Percentiles rank a stretch among this genome's conserved stretches.
phyloP scores from a whole-genome alignment of 1,140 invertebrate genomes.

The Bombus picipes region DNA sequence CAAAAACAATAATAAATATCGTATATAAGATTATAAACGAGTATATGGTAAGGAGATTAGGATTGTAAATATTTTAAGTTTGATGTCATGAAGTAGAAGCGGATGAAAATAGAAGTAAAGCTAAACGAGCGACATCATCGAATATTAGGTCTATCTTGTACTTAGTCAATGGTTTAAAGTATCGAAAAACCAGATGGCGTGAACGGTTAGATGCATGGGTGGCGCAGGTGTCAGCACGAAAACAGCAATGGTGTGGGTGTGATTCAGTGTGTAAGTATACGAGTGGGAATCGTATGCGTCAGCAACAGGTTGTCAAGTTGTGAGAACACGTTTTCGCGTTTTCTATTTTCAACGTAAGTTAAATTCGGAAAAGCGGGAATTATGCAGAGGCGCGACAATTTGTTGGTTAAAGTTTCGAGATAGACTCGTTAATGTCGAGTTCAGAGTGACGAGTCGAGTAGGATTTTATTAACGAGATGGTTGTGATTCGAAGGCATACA shows the following conservation, averaged over 20 bases:
- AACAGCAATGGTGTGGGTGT: conserved; percentile 16
- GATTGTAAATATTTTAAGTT: background rate
- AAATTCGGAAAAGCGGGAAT: background rate
- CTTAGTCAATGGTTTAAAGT: background rate
- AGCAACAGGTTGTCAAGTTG: conserved; percentile 56
- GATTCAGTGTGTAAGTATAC: conserved; percentile 16
- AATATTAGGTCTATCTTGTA: background rate
- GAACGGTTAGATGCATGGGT: background rate
- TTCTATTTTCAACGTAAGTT: conserved; percentile 34
- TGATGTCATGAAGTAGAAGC: no score
- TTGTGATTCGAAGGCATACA: conserved; percentile 20
- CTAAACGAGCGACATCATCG: no score
- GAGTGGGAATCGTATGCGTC: conserved; percentile 42
- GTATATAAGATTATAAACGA: background rate
- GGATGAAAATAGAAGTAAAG: no score
- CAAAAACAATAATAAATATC: background rate
- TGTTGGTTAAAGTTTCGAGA: background rate
- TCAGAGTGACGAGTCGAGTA: background rate
- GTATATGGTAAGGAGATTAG: background rate
- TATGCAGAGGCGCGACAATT: conserved; percentile 7
- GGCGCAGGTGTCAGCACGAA: conserved; percentile 48
- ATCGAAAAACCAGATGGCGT: conserved; percentile 8
- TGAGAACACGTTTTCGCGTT: conserved; percentile 31
- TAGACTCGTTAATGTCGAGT: conserved; percentile 11
- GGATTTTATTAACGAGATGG: conserved; percentile 17